Base-by-base conservation (phyloP, 1,140 invertebrate species). In the Aphis gossypii region DNA sequence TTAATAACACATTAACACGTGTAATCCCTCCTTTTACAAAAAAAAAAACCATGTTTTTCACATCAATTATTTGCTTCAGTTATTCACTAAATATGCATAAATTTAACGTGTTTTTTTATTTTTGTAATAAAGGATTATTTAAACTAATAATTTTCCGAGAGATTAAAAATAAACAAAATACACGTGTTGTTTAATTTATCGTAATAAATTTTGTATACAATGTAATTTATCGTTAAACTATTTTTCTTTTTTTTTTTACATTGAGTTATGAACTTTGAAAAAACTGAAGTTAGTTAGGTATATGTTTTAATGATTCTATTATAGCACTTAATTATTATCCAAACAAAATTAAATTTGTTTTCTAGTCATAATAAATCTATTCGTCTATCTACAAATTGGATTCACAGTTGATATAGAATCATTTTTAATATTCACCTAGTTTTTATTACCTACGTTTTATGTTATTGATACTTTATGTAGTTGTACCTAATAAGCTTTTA, bases 1-100 rank as follows among this genome's bases (percentile, higher is more conserved):
- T 41, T 56, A 60, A 88, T 41, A 30, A 90, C 88, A 90, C 21
- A 38, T 90, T 60, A 30, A 90, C 88, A 90, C 21, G 54, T 90
- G 51, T 90, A 90, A 90, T 90, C 51, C 88, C 14, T 44, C 1
- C 9, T 60, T 41, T 38, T 7, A 90, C 87, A 54, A 41, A 41
- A 87, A 48, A 44, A 46, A 51, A 56, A 11, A 41, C 23, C 7
- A 21, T 41, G 20, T 60, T 41, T 90, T 44, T 35, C 18, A 60
- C 35, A 56, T 46, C 88, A 60, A 90, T 90, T 41, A 90, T 90
- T 60, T 41, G 88, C 51, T 51, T 51, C 46, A 48, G 46, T n/a
- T 48, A 86, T 86, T 86, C 23, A 41, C 23, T 86, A 30, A 44
- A 35, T 83, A 83, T 41, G n/a, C 82, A 83, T 41, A 83, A 83